Conservation (phyloP, 2,888 invertebrate genomes). For the Tortrix viridana region DNA sequence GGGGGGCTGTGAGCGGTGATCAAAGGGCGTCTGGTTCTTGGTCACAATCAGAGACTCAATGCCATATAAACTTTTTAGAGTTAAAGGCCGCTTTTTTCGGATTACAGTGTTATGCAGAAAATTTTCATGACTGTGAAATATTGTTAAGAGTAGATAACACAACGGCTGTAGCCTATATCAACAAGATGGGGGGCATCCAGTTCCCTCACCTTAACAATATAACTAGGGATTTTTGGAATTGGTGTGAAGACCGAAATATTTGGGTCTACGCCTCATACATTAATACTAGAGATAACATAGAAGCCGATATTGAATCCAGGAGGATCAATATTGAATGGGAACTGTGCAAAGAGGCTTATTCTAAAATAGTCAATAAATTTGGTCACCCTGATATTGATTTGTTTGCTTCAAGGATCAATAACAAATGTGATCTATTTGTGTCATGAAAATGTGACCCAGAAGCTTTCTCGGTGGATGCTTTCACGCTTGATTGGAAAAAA, state of each 20-base stretch:
- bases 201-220: conserved; percentile 17
- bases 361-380: neutral
- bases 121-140: too few relatives aligned
- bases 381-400: conserved; percentile 23
- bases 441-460: conserved; percentile 26
- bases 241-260: conserved; percentile 20
- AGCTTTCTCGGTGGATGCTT: conserved; percentile 30
- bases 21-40: too few relatives aligned
- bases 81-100: too few relatives aligned
- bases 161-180: neutral
- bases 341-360: neutral
- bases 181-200: conserved; percentile 6
- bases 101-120: too few relatives aligned
- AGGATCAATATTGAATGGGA: conserved; percentile 22
- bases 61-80: too few relatives aligned
- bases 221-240: conserved; percentile 19
- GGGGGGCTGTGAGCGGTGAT: too few relatives aligned
- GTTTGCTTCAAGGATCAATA: conserved; percentile 24
- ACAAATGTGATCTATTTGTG: conserved; percentile 14
- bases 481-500: conserved; percentile 28
- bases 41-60: too few relatives aligned
- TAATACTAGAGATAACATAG: conserved; percentile 30
- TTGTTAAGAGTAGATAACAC: too few relatives aligned
- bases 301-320: too few relatives aligned
- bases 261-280: conserved; percentile 18